phyloP scores from a whole-genome alignment of 2,888 invertebrate genomes.

The Drosophila ustulata region DNA sequence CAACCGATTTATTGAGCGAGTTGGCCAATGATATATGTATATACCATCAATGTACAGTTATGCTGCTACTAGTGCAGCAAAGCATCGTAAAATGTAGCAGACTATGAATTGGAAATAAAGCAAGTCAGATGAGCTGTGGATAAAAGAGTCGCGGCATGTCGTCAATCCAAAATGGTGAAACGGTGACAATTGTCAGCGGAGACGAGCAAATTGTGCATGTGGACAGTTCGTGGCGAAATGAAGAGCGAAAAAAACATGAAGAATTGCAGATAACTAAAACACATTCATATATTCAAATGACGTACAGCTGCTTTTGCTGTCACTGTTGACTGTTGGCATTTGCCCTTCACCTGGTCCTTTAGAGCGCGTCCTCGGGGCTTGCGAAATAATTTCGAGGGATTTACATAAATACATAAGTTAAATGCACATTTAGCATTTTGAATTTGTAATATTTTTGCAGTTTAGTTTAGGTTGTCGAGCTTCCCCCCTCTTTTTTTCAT shows the following conservation, averaged over 20 bases:
- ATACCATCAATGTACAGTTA: slow-evolving; percentile 1
- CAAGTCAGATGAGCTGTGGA: background rate
- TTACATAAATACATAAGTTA: slow-evolving; percentile 83
- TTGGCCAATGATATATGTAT: slow-evolving; percentile 3
- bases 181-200: slow-evolving; percentile 74
- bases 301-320: slow-evolving; percentile 52
- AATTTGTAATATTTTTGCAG: slow-evolving; percentile 79
- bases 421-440: slow-evolving; percentile 83
- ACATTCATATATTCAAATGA: slow-evolving; percentile 67
- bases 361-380: slow-evolving; percentile 16
- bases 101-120: slow-evolving; percentile 47
- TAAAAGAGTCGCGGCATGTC: slow-evolving; percentile 39
- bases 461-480: slow-evolving; percentile 64
- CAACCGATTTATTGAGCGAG: slow-evolving; percentile 54
- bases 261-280: slow-evolving; percentile 17
- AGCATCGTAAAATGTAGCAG: slow-evolving; percentile 28
- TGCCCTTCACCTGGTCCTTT: slow-evolving; percentile 8
- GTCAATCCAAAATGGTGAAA: slow-evolving; percentile 13
- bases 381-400: slow-evolving; percentile 80
- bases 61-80: slow-evolving; percentile 6
- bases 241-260: background rate
- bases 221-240: slow-evolving; percentile 33
- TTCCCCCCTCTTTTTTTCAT: slow-evolving; percentile 1
- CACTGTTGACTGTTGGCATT: background rate
- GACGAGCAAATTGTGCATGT: slow-evolving; percentile 43